Evolutionary conservation across 2,888 invertebrate species (phyloP).

Genomic region (Cantharis rustica): DNA sequence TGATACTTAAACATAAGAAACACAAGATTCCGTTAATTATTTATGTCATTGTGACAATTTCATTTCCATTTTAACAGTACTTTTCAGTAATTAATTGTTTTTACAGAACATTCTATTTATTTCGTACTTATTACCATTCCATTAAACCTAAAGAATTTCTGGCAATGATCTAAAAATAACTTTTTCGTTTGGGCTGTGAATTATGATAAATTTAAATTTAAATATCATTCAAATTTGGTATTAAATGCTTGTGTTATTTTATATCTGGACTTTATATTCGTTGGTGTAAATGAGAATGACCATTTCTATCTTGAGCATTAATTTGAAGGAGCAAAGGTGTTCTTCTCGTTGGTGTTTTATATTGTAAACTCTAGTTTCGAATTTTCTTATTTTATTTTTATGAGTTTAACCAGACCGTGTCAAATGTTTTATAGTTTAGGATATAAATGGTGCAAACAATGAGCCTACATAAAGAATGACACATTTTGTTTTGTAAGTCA

Average conservation of each 20-base stretch:
- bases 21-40: background rate
- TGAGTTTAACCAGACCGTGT: slow-evolving; percentile 17
- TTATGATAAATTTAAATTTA: too few species aligned
- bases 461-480: slow-evolving; percentile 23
- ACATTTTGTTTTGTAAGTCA: slow-evolving; percentile 27
- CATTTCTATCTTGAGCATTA: background rate
- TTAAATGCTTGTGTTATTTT: too few species aligned
- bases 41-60: background rate
- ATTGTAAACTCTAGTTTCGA: background rate
- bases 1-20: background rate
- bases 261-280: too few species aligned
- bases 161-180: background rate
- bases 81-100: background rate
- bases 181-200: background rate
- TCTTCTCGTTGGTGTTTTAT: background rate
- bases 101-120: background rate
- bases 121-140: background rate
- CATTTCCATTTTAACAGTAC: background rate
- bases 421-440: slow-evolving; percentile 28
- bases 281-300: too few species aligned
- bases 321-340: background rate
- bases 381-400: slow-evolving; percentile 16
- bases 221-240: too few species aligned
- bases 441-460: slow-evolving; percentile 19
- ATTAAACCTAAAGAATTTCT: background rate